phyloP scores from a whole-genome alignment of 2,113 vertebrate species.

The Gallinago undulata region DNA sequence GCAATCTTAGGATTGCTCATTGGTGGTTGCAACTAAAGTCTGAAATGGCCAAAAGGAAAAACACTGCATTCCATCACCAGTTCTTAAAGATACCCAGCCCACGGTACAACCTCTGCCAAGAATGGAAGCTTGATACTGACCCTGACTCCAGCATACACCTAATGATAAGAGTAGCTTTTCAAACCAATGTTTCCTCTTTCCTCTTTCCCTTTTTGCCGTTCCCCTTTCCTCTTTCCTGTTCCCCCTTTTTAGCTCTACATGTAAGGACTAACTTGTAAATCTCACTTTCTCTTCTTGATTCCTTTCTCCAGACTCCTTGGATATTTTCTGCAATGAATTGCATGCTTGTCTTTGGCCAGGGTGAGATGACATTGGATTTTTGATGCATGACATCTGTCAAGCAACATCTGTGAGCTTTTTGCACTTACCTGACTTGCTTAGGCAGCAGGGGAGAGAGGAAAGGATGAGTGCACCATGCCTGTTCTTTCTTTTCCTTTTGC shows the following conservation, averaged over 20 bases:
- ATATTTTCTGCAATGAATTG: not conserved
- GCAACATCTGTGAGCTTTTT: not conserved
- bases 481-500: not conserved
- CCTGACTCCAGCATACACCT: not conserved
- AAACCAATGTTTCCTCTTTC: not conserved
- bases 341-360: not conserved
- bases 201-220: not conserved
- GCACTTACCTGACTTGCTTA: not conserved
- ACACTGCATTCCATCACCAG: not conserved
- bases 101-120: not conserved
- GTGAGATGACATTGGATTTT: not conserved
- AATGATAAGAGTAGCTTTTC: not conserved
- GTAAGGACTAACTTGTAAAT: not conserved
- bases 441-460: not conserved
- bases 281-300: not conserved
- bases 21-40: not conserved
- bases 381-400: not conserved
- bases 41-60: not conserved
- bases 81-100: not conserved
- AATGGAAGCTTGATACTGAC: not conserved
- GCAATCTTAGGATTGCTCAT: not conserved
- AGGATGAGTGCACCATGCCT: not conserved
- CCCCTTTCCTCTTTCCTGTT: not conserved
- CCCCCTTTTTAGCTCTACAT: not conserved
- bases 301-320: not conserved